These are phyloP conservation scores for Octodon degus DNA, from an alignment of 2,113 vertebrate species.

Conservation along the genomic window DNA sequence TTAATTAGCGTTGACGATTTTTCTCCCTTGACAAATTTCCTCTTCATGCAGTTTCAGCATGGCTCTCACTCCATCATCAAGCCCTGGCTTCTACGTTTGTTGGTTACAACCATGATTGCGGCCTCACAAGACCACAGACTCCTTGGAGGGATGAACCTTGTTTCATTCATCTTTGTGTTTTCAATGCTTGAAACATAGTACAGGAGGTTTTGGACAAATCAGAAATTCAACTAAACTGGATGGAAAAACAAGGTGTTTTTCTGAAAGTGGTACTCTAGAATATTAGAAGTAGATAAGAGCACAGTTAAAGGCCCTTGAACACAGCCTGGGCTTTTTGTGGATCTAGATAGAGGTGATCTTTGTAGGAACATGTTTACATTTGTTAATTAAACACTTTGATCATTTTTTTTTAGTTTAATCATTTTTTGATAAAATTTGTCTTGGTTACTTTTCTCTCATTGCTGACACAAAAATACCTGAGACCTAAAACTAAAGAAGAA, in stretches of 20 bases:
- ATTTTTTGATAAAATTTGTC: not conserved
- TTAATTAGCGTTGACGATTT: not conserved
- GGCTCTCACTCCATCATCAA: not conserved
- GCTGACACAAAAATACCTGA: too few species aligned
- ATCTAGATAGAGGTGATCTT: not conserved
- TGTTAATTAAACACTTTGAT: not conserved
- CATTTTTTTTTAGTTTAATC: not conserved
- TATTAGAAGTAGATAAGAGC: not conserved
- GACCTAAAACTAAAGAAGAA: too few species aligned
- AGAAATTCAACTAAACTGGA: constrained; percentile 35
- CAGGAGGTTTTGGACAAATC: constrained; percentile 34
- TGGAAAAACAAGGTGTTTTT: not conserved
- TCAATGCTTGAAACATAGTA: constrained; percentile 8
- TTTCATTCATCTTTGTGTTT: constrained; percentile 46
- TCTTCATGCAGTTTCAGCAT: not conserved
- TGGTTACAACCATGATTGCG: not conserved
- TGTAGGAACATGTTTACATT: not conserved
- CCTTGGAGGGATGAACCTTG: not conserved
- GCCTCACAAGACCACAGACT: not conserved
- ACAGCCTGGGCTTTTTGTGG: constrained; percentile 8
- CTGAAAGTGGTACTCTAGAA: not conserved
- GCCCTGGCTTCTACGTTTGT: not conserved
- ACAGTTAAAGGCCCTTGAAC: not conserved
- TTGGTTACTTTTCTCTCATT: too few species aligned
- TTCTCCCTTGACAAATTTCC: not conserved